Evolutionary conservation across 1,140 invertebrate species (phyloP), one percentile per base, ranked within the genome.

Genomic region (Drosophila yakuba): DNA sequence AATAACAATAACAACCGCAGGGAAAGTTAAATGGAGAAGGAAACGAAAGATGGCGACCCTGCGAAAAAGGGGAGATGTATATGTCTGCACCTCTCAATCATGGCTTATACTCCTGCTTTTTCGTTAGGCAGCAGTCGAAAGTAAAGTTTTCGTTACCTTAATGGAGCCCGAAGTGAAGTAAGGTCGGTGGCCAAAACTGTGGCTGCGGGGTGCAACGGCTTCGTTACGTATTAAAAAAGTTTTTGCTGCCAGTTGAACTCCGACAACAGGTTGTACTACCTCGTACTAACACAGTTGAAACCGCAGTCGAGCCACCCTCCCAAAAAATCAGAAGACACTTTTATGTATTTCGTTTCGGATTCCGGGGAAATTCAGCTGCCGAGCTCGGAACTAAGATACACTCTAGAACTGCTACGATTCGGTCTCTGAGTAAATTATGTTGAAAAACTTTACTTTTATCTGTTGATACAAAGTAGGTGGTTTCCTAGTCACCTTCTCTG

Each of bases 151-250:
- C 44, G 39, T 77, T 85, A 73, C 61, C 63, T 77, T 84, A 80
- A 80, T 84, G 48, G 55, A 50, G 62, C 66, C 50, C 48, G 48
- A 56, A 73, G 78, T 54, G 25, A 59, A 58, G 71, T 47, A 82
- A 78, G 64, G 71, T 69, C 25, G n/a, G 4, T 3, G 51, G 23
- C 15, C 41, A 35, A 41, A 79, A 59, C 35, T 32, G 28, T 6
- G n/a, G 36, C 10, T 8, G 43, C 50, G 35, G 17, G 36, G 12
- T 1, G 39, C 50, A 1, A 51, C 45, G 50, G 25, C 17, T 62
- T 58, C 23, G 59, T 57, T 59, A 45, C 39, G 76, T 81, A 86
- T 85, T 81, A 86, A 86, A 85, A 84, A 84, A 80, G 73, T 83
- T 83, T 83, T 15, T 12, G 50, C 39, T 43, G 43, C 47, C 47